Evolutionary conservation across 2,113 vertebrate genomes (phyloP), one percentile per base, ranked within the genome.

Genomic region (Xyrauchen texanus): DNA sequence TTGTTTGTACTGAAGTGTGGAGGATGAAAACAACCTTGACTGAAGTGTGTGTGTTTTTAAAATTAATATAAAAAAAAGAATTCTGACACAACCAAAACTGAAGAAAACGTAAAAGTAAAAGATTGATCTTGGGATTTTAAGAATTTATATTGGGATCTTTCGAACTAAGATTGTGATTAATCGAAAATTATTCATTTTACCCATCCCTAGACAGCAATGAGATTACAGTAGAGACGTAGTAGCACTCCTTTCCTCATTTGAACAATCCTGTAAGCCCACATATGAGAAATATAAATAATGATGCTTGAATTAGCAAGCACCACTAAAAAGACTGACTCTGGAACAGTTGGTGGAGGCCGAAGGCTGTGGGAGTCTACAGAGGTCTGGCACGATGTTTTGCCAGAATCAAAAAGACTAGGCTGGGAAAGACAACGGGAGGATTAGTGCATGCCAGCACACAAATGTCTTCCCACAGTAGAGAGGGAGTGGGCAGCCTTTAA

Each of bases 371-470:
- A 74, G 58, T 63, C 58, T 74, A 49, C 58, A 62, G 46, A 74
- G 72, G 72, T 74, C 58, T 74, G 58, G 58, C 72, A 34, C 42
- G n/a, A 62, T 62, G 46, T 51, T 47, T 74, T 63, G 46, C 72
- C 58, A 63, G 46, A 58, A 63, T 74, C 72, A 74, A 45, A 74
- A 60, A 74, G 46, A 58, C 45, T 46, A 16, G 58, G 72, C 71
- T 74, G 72, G 60, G 72, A 58, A 74, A 74, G 45, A 74, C 72
- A 74, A 74, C 72, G 63, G 58, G 58, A 63, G 58, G 72, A 74
- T 63, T 74, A 63, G 46, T 3, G 4, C 72, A 74, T 74, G 58
- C 60, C 72, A 52, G 53, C 12, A 16, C 67, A 63, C 67, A 60
- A 70, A 51, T 51, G n/a, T 58, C 55, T 70, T 64, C 68, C 45